These are phyloP conservation scores for Cydia fagiglandana DNA, from an alignment of 1,140 invertebrate genomes.

Conservation along the genomic window DNA sequence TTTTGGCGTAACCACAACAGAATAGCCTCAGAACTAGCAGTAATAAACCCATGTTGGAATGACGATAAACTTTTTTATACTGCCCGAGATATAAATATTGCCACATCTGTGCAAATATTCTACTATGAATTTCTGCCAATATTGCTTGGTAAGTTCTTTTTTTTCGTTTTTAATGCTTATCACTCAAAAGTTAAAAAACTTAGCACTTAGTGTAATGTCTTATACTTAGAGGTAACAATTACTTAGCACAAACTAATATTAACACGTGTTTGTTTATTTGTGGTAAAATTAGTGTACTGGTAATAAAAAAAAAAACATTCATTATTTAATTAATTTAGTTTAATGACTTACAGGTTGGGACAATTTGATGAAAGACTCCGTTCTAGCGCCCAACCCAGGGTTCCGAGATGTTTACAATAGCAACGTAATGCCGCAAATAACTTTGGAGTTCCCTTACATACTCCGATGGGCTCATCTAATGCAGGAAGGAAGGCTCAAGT, in stretches of 20 bases:
- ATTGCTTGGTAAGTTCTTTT: constrained; percentile 36
- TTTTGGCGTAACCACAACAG: constrained; percentile 82
- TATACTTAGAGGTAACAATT: no score
- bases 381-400: constrained; percentile 43
- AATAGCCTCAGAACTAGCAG: constrained; percentile 76
- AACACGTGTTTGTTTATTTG: no score
- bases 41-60: constrained; percentile 82
- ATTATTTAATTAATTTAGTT: not conserved
- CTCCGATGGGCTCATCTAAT: constrained; percentile 54
- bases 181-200: no score
- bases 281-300: no score
- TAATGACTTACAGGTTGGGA: constrained; percentile 44
- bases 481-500: constrained; percentile 55
- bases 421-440: constrained; percentile 45
- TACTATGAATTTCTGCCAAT: constrained; percentile 42
- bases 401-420: constrained; percentile 56
- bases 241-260: no score
- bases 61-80: constrained; percentile 82
- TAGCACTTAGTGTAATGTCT: no score
- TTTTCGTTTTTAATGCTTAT: not conserved
- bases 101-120: constrained; percentile 37
- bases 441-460: constrained; percentile 48
- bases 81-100: constrained; percentile 72
- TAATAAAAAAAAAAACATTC: no score
- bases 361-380: constrained; percentile 46